phyloP scores from a whole-genome alignment of 1,140 invertebrate species.

The Microplitis mediator region DNA sequence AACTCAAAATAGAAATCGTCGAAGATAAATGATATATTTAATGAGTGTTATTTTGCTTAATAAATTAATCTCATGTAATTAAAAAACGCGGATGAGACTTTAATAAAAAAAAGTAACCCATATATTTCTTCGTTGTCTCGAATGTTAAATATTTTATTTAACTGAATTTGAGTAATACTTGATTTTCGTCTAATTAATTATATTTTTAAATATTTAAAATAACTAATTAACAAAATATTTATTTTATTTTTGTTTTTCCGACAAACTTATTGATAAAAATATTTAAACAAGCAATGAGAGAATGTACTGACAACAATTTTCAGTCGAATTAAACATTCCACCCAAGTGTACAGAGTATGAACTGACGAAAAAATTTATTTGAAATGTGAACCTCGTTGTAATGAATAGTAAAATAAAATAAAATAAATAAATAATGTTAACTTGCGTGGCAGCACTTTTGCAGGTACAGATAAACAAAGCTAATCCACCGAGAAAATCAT shows the following conservation, averaged over 20 bases:
- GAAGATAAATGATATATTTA: constrained; percentile 17
- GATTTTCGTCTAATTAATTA: too few species aligned
- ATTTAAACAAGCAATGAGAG: constrained; percentile 5
- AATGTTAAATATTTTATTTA: too few species aligned
- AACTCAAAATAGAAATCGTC: neutral
- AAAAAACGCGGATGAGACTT: neutral
- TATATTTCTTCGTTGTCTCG: too few species aligned
- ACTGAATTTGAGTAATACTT: too few species aligned
- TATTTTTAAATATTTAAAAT: too few species aligned
- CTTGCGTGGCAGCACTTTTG: neutral
- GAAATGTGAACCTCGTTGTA: constrained; percentile 3
- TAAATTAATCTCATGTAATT: constrained; percentile 5
- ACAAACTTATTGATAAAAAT: neutral
- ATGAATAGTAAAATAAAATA: neutral
- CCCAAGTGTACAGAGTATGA: neutral
- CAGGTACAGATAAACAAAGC: constrained; percentile 20
- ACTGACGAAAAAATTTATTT: constrained; percentile 3
- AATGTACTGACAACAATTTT: constrained; percentile 17
- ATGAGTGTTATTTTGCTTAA: neutral
- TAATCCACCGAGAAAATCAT: constrained; percentile 18
- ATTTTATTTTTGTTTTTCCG: neutral
- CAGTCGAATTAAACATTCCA: neutral
- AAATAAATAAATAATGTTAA: neutral
- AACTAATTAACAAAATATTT: too few species aligned
- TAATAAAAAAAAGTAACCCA: neutral